Evolutionary conservation across 2,888 invertebrate genomes (phyloP).

Genomic region (Lasioglossum calceatum): DNA sequence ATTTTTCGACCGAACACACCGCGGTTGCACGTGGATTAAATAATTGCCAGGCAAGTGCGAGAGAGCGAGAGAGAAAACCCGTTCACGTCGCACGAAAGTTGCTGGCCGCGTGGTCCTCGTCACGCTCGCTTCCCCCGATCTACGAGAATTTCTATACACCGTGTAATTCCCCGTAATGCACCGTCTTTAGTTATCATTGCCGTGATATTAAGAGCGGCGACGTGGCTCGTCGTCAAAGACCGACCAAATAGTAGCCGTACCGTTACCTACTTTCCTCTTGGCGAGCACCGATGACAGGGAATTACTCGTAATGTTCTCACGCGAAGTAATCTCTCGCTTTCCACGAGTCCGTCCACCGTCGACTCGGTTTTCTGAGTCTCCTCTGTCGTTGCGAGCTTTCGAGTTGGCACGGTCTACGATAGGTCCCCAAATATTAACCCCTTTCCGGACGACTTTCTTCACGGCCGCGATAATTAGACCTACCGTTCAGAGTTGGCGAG

Average conservation of each 20-base stretch:
- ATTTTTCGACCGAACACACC: slow-evolving; percentile 14
- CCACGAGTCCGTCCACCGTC: not conserved
- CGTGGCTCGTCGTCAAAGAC: slow-evolving; percentile 18
- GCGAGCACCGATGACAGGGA: slow-evolving; percentile 18
- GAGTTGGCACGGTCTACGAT: not conserved
- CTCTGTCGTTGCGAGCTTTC: not conserved
- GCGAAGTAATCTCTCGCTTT: slow-evolving; percentile 5
- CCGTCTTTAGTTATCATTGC: slow-evolving; percentile 36
- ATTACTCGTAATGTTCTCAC: slow-evolving; percentile 23
- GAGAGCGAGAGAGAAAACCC: not conserved
- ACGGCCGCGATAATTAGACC: not conserved
- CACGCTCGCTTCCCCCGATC: slow-evolving; percentile 1
- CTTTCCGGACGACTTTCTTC: not conserved
- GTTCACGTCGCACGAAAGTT: not conserved
- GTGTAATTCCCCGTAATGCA: slow-evolving; percentile 44
- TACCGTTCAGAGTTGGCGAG: not conserved
- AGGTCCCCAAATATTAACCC: not conserved
- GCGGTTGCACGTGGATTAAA: slow-evolving; percentile 10
- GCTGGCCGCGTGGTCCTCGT: slow-evolving; percentile 3
- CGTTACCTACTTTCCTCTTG: slow-evolving; percentile 50
- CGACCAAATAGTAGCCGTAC: slow-evolving; percentile 47
- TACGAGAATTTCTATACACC: slow-evolving; percentile 24
- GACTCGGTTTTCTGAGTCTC: not conserved
- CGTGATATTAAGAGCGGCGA: slow-evolving; percentile 38
- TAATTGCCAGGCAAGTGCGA: slow-evolving; percentile 8